Evolutionary conservation across 2,113 vertebrate species (phyloP).

Genomic region (Petroica traversi): DNA sequence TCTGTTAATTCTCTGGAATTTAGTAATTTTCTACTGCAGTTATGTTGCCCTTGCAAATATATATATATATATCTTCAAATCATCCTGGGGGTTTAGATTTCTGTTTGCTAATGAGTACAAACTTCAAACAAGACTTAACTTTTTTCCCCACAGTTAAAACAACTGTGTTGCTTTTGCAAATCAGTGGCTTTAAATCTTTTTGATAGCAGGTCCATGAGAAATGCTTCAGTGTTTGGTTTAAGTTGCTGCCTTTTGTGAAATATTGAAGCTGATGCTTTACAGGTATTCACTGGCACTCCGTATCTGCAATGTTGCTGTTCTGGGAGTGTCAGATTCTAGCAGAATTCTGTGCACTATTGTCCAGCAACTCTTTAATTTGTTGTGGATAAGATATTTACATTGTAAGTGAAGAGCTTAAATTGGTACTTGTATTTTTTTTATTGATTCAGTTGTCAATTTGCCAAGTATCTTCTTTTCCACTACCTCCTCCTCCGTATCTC

Average conservation of each 20-base stretch:
- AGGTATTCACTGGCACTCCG: background rate
- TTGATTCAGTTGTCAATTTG: background rate
- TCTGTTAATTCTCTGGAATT: background rate
- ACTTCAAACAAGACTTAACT: background rate
- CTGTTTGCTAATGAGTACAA: background rate
- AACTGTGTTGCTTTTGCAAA: background rate
- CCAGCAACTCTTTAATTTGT: background rate
- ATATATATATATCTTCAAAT: background rate
- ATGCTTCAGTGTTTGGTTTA: background rate
- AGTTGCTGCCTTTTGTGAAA: background rate
- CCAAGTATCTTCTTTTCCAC: background rate
- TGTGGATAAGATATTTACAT: background rate
- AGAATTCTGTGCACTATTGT: background rate
- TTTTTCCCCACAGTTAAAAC: background rate
- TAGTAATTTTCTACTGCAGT: background rate
- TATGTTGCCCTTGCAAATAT: background rate
- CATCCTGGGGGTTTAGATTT: background rate
- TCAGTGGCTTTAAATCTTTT: background rate
- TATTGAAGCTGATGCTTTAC: background rate
- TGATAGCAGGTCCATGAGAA: background rate
- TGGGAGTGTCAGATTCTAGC: background rate
- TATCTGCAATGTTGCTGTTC: background rate
- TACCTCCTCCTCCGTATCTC: background rate
- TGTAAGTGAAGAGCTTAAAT: background rate
- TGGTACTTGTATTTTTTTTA: background rate